phyloP scores from a whole-genome alignment of 2,797 vertebrate species.

The Acrocephalus scirpaceus region DNA sequence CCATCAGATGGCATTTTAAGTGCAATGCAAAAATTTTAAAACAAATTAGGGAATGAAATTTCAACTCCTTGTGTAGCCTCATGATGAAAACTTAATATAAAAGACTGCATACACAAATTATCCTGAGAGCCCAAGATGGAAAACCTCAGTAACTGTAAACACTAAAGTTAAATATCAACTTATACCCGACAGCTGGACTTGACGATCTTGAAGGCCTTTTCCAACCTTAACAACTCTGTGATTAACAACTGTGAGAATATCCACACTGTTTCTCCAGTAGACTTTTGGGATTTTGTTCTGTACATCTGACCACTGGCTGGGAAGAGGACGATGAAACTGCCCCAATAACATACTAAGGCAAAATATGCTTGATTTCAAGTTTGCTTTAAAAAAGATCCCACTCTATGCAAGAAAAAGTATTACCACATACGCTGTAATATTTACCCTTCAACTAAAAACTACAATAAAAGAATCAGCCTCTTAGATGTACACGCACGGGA shows the following conservation, averaged over 20 bases:
- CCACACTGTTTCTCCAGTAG: neutral
- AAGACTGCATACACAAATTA: neutral
- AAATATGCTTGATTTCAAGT: rapidly evolving
- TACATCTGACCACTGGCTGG: neutral
- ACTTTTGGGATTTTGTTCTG: neutral
- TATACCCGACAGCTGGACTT: neutral
- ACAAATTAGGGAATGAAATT: neutral
- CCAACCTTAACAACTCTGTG: neutral
- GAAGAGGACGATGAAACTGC: neutral
- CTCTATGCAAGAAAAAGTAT: neutral
- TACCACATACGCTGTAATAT: neutral
- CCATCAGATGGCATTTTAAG: neutral
- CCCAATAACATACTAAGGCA: neutral
- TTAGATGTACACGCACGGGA: rapidly evolving
- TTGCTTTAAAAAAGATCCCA: neutral
- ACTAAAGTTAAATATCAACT: neutral
- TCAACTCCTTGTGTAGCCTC: neutral
- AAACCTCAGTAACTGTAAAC: neutral
- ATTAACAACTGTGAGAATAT: neutral
- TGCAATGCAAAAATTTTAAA: neutral
- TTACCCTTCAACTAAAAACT: neutral
- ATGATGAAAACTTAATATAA: neutral
- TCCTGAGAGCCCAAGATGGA: neutral
- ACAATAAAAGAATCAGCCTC: neutral
- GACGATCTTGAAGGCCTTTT: neutral